Evolutionary conservation across 2,113 vertebrate species (phyloP).

Genomic region (Scomber scombrus): DNA sequence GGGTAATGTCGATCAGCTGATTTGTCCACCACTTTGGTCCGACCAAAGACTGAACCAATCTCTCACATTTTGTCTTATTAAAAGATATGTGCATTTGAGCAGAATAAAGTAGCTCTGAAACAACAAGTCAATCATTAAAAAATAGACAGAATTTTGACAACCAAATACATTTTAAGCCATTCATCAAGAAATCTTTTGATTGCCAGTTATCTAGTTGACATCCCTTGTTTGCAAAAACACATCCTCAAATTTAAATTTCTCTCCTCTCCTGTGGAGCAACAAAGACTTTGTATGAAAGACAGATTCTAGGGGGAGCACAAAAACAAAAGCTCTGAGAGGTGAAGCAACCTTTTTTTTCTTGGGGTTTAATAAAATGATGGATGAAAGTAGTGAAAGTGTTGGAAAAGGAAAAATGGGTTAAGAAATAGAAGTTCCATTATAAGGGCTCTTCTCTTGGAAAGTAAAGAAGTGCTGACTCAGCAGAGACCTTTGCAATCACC

Average conservation of each 20-base stretch:
- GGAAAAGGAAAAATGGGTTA: constrained; percentile 7
- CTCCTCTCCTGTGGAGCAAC: not conserved
- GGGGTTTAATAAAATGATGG: constrained; percentile 43
- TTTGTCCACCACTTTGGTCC: too few relatives aligned
- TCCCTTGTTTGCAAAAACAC: not conserved
- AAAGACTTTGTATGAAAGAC: not conserved
- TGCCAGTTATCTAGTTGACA: not conserved
- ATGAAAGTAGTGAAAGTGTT: constrained; percentile 45
- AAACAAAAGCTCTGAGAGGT: not conserved
- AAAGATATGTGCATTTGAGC: too few relatives aligned
- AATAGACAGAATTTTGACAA: too few relatives aligned
- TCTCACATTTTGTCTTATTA: too few relatives aligned
- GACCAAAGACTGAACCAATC: too few relatives aligned
- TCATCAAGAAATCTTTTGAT: too few relatives aligned
- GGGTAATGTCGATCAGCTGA: too few relatives aligned
- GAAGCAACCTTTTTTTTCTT: constrained; percentile 10
- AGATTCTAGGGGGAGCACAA: not conserved
- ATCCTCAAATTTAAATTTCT: not conserved
- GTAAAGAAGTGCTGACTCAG: constrained; percentile 61
- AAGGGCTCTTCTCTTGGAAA: constrained; percentile 42
- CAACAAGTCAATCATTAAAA: too few relatives aligned
- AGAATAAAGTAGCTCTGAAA: too few relatives aligned
- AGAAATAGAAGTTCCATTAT: constrained; percentile 48
- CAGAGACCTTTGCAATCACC: constrained; percentile 57
- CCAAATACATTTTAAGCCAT: too few relatives aligned